A percentile compares a stretch with the other conserved stretches of the same genome.
Conservation (phyloP, 1,140 invertebrate species). For the Elymnias hypermnestra region DNA sequence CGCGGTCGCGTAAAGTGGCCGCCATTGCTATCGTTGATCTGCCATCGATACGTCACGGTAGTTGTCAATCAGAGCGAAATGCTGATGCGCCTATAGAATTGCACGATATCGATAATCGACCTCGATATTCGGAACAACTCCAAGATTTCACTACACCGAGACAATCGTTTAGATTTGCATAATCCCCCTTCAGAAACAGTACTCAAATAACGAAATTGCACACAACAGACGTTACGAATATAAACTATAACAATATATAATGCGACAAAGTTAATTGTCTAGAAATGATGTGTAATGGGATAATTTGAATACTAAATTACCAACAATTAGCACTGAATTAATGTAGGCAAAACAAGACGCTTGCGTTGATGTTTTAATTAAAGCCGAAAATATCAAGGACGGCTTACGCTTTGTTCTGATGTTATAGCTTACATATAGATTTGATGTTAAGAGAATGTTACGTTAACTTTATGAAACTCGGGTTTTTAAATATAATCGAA, state of each 20-base stretch:
- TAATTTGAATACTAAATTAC: conserved; percentile 15
- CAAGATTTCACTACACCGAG: conserved; percentile 23
- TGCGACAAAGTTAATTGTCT: conserved; percentile 4
- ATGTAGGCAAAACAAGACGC: conserved; percentile 5
- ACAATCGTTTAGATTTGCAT: conserved; percentile 21
- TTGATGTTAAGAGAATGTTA: too few relatives aligned
- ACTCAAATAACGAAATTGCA: conserved; percentile 15
- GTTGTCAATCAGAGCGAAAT: conserved; percentile 58
- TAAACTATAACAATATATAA: conserved; percentile 14
- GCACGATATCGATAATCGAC: conserved; percentile 46
- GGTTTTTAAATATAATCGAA: too few relatives aligned
- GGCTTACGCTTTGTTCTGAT: neutral
- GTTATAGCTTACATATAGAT: neutral
- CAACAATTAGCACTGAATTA: conserved; percentile 12
- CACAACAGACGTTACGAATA: neutral
- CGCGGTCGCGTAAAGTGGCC: conserved; percentile 44
- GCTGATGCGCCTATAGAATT: conserved; percentile 41
- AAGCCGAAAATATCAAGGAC: neutral
- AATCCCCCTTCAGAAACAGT: conserved; percentile 12
- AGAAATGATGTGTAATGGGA: conserved; percentile 1
- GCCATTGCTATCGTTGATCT: neutral
- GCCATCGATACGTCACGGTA: conserved; percentile 50
- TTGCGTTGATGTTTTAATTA: conserved; percentile 7
- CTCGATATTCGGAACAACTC: conserved; percentile 22
- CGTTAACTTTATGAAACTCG: too few relatives aligned